Conservation (phyloP, 2,113 vertebrate genomes). For the Boulengeromyrus knoepffleri region DNA sequence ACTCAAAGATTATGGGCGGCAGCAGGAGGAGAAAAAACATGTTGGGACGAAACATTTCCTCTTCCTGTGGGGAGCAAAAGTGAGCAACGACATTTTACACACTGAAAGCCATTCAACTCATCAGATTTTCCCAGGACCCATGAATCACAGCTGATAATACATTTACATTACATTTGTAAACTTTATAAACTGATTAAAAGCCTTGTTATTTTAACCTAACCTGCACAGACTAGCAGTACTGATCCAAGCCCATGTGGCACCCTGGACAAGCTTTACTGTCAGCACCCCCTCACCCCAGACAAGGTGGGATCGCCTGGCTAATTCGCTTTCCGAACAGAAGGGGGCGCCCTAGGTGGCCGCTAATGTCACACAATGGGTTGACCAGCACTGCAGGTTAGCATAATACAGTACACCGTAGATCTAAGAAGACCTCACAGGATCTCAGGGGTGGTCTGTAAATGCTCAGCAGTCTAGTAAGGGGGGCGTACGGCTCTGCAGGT, state of each 20-base stretch:
- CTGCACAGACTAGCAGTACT: not conserved
- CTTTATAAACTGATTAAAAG: not conserved
- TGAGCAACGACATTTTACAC: not conserved
- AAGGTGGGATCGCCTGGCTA: not conserved
- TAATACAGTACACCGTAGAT: not conserved
- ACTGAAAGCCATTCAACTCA: not conserved
- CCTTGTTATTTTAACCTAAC: not conserved
- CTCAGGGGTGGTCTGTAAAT: not conserved
- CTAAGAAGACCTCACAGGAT: not conserved
- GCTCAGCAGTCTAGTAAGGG: not conserved
- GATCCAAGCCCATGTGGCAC: not conserved
- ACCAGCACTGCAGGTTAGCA: not conserved
- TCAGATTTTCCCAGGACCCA: not conserved
- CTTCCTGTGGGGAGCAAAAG: conserved; percentile 69
- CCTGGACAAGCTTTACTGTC: not conserved
- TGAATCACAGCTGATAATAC: not conserved
- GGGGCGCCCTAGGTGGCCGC: not conserved
- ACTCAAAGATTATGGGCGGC: conserved; percentile 98
- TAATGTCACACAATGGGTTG: not conserved
- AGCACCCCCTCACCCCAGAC: not conserved
- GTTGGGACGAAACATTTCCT: conserved; percentile 98
- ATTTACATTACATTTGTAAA: not conserved
- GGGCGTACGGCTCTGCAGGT: not conserved
- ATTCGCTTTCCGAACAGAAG: not conserved
- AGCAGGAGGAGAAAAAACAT: conserved; percentile 98